Conservation (phyloP, 2,113 vertebrate genomes). For the Anolis sagrei region DNA sequence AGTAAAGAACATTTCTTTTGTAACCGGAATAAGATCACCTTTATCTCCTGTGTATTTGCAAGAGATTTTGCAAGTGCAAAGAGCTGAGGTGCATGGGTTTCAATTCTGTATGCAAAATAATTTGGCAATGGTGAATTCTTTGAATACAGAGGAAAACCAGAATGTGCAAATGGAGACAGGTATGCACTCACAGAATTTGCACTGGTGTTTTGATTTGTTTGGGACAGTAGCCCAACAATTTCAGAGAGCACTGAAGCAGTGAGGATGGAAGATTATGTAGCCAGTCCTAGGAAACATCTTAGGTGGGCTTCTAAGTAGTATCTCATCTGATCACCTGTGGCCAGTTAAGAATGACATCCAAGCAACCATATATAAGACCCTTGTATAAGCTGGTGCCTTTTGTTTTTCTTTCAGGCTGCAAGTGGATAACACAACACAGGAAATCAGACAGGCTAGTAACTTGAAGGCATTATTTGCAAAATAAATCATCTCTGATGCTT, state of each 20-base stretch:
- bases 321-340: not conserved
- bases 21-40: not conserved
- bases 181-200: not conserved
- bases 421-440: not conserved
- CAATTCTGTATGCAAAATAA: not conserved
- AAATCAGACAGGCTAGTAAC: not conserved
- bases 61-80: not conserved
- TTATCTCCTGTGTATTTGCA: constrained; percentile 8
- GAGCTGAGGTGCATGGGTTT: not conserved
- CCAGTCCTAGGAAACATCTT: not conserved
- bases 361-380: not conserved
- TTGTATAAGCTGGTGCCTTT: not conserved
- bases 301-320: not conserved
- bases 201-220: not conserved
- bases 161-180: not conserved
- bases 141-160: not conserved
- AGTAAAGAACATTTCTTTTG: not conserved
- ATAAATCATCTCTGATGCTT: not conserved
- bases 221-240: not conserved
- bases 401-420: not conserved
- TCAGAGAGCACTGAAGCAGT: not conserved
- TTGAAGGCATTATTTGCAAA: not conserved
- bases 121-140: not conserved
- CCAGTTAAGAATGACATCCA: not conserved
- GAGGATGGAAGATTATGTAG: not conserved